Base-by-base conservation (phyloP, 2,113 vertebrate species). In the Trogon melanurus region DNA sequence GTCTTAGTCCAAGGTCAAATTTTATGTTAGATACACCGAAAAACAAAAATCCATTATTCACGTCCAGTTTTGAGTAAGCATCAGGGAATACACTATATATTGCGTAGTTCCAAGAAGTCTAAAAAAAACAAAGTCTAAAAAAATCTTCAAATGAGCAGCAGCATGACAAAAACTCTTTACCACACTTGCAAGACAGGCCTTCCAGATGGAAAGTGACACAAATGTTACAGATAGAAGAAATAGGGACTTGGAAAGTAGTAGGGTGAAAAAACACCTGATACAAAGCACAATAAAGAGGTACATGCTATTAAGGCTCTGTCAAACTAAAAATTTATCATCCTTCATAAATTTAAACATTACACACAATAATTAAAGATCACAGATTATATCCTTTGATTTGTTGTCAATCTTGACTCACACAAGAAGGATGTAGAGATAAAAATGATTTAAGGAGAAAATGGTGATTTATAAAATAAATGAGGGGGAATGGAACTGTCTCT, bases 381-480 rank as follows among this genome's bases (percentile, higher is more conserved):
- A 79, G 54, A 76, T 80, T 66, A 58, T 56, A 78, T 45, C 16
- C 12, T 67, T 73, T 74, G 71, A 76, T 80, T 85, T 93, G 38
- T 5, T 85, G 62, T 80, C 87, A 82, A 2, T 82, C 79, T 95
- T 54, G 47, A 89, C 54, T 90, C 72, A 78, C 53, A 66, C 9
- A 64, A 38, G 64, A 81, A 71, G 32, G 50, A 30, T 0, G 0
- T 5, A 66, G 36, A 95, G 51, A 83, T 44, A 92, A 71, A 93
- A 88, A 93, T 75, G 1, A 95, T 74, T 92, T 74, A 92, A 78
- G 44, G 41, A 75, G 41, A 91, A 83, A 61, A 60, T 10, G 18
- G 34, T 36, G 44, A 86, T 86, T 86, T 91, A 81, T 81, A 71
- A 95, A 94, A 93, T 58, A 86, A 92, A 86, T 86, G 79, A 80